Conservation (phyloP, 1,140 invertebrate species). For the Atopsyche davidsoni region DNA sequence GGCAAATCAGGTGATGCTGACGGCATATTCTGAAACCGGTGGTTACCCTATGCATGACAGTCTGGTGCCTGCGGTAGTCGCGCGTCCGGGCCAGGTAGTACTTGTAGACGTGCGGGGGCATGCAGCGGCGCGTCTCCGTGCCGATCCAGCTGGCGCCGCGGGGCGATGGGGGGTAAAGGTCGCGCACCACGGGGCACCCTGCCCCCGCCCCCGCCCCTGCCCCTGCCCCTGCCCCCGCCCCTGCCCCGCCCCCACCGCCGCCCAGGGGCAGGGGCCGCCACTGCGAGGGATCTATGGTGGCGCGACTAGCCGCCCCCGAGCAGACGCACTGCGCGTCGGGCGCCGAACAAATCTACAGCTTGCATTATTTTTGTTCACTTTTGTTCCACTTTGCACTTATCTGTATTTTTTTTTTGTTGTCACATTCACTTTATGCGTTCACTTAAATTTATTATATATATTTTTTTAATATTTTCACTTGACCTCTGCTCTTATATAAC, state of each 20-base stretch:
- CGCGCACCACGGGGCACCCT: slow-evolving; percentile 21
- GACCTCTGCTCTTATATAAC: too few species aligned
- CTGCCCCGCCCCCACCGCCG: slow-evolving; percentile 1
- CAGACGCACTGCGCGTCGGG: not conserved
- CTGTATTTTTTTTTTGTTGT: too few species aligned
- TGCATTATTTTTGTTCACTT: too few species aligned
- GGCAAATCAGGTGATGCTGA: too few species aligned
- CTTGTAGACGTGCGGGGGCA: slow-evolving; percentile 62
- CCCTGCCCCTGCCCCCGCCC: slow-evolving; percentile 9
- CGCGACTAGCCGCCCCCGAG: too few species aligned
- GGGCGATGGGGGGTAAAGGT: slow-evolving; percentile 26
- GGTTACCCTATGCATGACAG: slow-evolving; percentile 53
- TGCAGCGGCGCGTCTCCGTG: slow-evolving; percentile 55
- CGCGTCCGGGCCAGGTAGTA: slow-evolving; percentile 54
- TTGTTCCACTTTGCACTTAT: too few species aligned
- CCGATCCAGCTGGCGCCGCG: slow-evolving; percentile 56
- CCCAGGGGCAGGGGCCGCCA: not conserved
- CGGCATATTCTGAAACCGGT: slow-evolving; percentile 4
- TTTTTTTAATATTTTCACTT: too few species aligned
- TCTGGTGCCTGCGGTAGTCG: slow-evolving; percentile 44
- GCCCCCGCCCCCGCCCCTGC: slow-evolving; percentile 12
- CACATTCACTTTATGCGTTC: too few species aligned
- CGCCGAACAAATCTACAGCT: not conserved
- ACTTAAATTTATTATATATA: too few species aligned
- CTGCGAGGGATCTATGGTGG: not conserved